Evolutionary conservation across 92 coral and sea anemone genomes (phyloP), one percentile per base, ranked within the genome.

Genomic region (Ricordea florida): DNA sequence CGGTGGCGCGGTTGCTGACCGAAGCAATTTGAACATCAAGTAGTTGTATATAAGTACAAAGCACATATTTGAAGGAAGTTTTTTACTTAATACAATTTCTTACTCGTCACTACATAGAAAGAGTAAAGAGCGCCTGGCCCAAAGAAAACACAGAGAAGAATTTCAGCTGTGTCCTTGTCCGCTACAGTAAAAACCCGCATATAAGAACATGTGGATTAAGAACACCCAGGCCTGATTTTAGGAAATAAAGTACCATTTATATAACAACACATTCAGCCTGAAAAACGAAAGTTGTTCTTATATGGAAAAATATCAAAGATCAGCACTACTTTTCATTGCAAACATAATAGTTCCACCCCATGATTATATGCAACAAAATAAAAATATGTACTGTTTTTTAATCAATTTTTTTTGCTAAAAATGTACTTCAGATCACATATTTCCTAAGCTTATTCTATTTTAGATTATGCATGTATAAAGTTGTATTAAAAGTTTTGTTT

Each of bases 201-300:
- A 57, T 15, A 57, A 66, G 41, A n/a, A 66, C 59, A 66, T 22
- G 57, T 66, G 44, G 73, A 66, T 45, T 66, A 45, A 66, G 73
- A 43, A 66, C 43, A 66, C 74, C 8, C 74, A 47, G 61, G 60
- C 74, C n/a, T 66, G 74, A 47, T 44, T 28, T 46, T 42, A 44
- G 45, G 60, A 27, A 45, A 66, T 11, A 66, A 66, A 66, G 32
- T 29, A 66, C 60, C 60, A 66, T 15, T 44, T 47, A 45, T 21
- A 66, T 66, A 66, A 47, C 28, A 66, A 66, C 74, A 66, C 56
- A 20, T 48, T 66, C 60, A 47, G 74, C 60, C 74, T 66, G 74
- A 66, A 42, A 66, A 45, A 42, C 30, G 37, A 42, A 66, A 31
- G 27, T 42, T 42, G 42, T 32, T 66, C 58, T 37, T 47, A 17